Base-by-base conservation (phyloP, 1,140 invertebrate genomes). In the Streblospio benedicti region DNA sequence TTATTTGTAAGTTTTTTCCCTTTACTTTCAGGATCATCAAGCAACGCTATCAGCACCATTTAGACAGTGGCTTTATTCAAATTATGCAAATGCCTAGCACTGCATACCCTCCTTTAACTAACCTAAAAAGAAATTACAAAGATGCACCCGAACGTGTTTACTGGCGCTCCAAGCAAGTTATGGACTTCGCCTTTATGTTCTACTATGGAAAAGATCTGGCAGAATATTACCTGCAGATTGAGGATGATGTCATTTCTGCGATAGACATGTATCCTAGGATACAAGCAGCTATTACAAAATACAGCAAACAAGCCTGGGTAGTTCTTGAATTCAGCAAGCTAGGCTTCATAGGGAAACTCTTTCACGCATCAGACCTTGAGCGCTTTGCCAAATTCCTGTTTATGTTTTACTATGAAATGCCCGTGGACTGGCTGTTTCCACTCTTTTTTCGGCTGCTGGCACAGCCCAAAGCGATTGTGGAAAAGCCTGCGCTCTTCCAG, bases 141-240 rank as follows among this genome's bases (percentile, higher is more conserved):
- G 73, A 77, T 51, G 57, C 68, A 6, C 55, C 62, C 20, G 61
- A 67, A 12, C 64, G 74, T 44, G 68, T 73, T 0, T 59, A 64
- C 47, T 77, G 75, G 75, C 55, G 75, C 12, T 71, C 74, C 9
- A 77, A 77, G 65, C 75, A 77, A 64, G 74, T 71, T 9, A 27
- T 69, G 35, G 73, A 76, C 57, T 77, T 70, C 45, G 71, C 71
- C 3, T 72, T 69, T 43, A 47, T 76, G 20, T 71, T 73, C 63
- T 60, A 63, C 49, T 74, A 72, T 43, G 59, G 67, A 4, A 58
- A 63, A 50, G 63, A 67, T 14, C 30, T 74, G 9, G 71, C 71
- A 3, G 50, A 60, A 16, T 76, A 69, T 59, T 75, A 77, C 62
- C 30, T 77, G 28, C 72, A 76, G 54, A 51, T 77, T 5, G 74